A percentile compares a stretch with the other conserved stretches of the same genome.
These are phyloP conservation scores for Edolisoma coerulescens DNA, from an alignment of 2,113 vertebrate genomes.

Conservation along the genomic window DNA sequence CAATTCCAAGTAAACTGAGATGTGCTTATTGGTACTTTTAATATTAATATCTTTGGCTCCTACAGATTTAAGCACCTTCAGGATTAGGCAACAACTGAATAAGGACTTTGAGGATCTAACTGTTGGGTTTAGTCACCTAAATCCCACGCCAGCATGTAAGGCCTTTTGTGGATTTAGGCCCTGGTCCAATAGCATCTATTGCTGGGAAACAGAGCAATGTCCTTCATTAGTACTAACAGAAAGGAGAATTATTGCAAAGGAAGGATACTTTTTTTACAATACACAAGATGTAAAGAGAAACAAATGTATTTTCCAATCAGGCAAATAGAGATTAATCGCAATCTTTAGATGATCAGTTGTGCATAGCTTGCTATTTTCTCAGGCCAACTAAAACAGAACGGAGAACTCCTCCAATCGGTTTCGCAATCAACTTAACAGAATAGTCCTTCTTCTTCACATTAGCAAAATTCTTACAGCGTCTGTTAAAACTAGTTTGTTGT, in stretches of 20 bases:
- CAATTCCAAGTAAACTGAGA: neutral
- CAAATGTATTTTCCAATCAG: neutral
- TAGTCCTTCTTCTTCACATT: neutral
- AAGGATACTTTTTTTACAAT: neutral
- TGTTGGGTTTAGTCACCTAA: neutral
- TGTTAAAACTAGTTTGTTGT: slow-evolving; percentile 34
- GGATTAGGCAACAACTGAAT: neutral
- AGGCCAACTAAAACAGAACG: slow-evolving; percentile 18
- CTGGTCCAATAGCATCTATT: neutral
- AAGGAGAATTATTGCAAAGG: neutral
- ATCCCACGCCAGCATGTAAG: neutral
- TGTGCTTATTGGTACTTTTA: neutral
- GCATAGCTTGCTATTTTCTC: neutral
- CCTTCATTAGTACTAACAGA: neutral
- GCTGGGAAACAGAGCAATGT: neutral
- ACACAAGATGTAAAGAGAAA: neutral
- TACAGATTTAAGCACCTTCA: neutral
- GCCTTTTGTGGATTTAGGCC: neutral
- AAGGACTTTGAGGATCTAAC: neutral
- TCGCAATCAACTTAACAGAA: slow-evolving; percentile 8
- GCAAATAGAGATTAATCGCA: neutral
- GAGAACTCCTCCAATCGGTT: neutral
- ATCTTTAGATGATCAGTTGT: neutral
- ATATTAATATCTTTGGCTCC: neutral
- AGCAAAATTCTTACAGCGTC: slow-evolving; percentile 16